Base-by-base conservation (phyloP, 2,113 vertebrate species). In the Myiozetetes cayanensis region DNA sequence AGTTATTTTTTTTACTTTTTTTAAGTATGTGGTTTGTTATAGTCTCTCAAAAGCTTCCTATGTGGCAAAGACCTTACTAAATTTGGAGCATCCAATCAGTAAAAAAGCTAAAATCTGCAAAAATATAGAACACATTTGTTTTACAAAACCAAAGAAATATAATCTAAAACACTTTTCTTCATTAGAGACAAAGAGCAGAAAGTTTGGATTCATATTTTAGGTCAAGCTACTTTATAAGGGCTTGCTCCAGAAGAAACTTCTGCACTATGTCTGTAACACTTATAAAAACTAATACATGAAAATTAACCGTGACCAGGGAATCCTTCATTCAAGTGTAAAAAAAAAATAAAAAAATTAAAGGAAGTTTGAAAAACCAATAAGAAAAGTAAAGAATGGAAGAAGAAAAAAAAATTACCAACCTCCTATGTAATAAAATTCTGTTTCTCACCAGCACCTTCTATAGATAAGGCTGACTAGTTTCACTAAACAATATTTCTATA, bases 41-140 rank as follows among this genome's bases (percentile, higher is more conserved):
- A 90, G 86, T 91, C 91, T 97, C 94, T 97, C 94, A 87, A 95
- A 96, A 95, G 87, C 94, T 98, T 98, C 95, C 93, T 97, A 96
- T 66, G 92, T 90, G 95, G 79, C 85, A 96, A 94, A 97, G 94
- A 96, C 94, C 94, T 96, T 91, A 74, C 90, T 95, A 90, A 97
- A 98, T 97, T 97, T 98, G 94, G 96, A 97, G 94, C 94, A 96
- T 95, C 97, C 97, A 97, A 98, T 98, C 94, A 96, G 90, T 97
- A 98, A 93, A 98, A 98, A 98, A 98, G 94, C 97, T 98, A 98
- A 97, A 96, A 97, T 98, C 95, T 98, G 97, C 96, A 98, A 97
- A 98, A 98, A 98, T 98, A 98, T 95, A 98, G 94, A 98, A 98
- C 95, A 23, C 72, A 88, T 98, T 98, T 98, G 92, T 96, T 98